A percentile compares a stretch with the other conserved stretches of the same genome.
These are phyloP conservation scores for Anolis carolinensis DNA, from an alignment of 2,113 vertebrate species.

Conservation along the genomic window DNA sequence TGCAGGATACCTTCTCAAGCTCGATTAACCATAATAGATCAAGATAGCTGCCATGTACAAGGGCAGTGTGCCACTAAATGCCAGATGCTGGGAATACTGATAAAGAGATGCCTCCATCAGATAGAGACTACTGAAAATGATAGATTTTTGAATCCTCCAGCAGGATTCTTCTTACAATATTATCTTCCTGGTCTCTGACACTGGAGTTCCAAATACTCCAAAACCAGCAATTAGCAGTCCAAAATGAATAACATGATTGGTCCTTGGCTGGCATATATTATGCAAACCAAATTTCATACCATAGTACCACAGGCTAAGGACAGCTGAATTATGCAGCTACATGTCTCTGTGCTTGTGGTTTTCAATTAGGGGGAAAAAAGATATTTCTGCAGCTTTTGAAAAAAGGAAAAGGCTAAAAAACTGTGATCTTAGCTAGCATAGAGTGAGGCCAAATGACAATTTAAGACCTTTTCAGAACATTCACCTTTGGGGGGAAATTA, in stretches of 20 bases:
- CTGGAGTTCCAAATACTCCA: not conserved
- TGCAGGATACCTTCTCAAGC: not conserved
- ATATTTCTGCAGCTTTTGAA: not conserved
- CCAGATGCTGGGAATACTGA: not conserved
- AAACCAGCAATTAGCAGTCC: not conserved
- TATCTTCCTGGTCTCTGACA: not conserved
- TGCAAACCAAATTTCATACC: constrained; percentile 10
- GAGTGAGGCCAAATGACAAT: not conserved
- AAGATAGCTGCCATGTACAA: not conserved
- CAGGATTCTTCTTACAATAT: not conserved
- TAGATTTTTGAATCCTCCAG: not conserved
- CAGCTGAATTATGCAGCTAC: constrained; percentile 14
- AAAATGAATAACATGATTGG: fast-evolving
- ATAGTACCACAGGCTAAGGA: constrained; percentile 6
- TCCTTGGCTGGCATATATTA: not conserved
- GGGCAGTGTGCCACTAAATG: not conserved
- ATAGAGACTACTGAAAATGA: not conserved
- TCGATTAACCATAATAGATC: too few species aligned
- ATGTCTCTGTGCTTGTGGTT: not conserved
- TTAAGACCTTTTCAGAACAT: not conserved
- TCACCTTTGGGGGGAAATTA: constrained; percentile 32
- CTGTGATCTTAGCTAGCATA: not conserved
- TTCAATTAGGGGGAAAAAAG: not conserved
- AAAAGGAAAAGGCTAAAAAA: not conserved
- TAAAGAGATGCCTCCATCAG: not conserved